A percentile compares a stretch with the other conserved stretches of the same genome.
These are phyloP conservation scores for Peucedramus taeniatus DNA, from an alignment of 2,113 vertebrate genomes.

Conservation along the genomic window DNA sequence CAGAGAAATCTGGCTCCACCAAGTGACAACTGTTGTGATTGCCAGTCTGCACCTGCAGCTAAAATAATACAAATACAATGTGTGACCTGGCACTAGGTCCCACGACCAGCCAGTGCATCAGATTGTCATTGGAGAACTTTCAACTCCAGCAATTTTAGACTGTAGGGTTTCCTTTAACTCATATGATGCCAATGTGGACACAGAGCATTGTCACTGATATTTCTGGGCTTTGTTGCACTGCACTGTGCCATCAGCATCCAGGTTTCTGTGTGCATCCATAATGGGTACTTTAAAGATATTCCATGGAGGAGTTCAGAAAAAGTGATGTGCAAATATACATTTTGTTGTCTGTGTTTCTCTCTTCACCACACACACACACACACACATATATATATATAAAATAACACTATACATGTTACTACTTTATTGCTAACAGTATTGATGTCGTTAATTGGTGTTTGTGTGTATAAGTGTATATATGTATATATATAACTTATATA, in stretches of 20 bases:
- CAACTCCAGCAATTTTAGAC: neutral
- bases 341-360: neutral
- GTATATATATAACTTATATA: neutral
- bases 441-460: neutral
- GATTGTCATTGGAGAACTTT: neutral
- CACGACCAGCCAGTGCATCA: neutral
- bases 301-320: neutral
- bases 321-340: neutral
- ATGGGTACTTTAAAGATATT: neutral
- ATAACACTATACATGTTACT: neutral
- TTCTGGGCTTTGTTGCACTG: neutral
- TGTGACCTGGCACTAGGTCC: neutral
- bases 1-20: constrained; percentile 70
- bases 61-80: neutral
- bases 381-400: neutral
- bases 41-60: neutral
- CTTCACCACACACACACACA: neutral
- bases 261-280: neutral
- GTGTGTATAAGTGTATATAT: neutral
- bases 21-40: constrained; percentile 48
- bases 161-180: neutral
- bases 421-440: neutral
- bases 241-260: neutral
- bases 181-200: neutral
- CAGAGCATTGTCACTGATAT: neutral